Base-by-base conservation (phyloP, 2,888 invertebrate species). In the Drosophila neonasuta region DNA sequence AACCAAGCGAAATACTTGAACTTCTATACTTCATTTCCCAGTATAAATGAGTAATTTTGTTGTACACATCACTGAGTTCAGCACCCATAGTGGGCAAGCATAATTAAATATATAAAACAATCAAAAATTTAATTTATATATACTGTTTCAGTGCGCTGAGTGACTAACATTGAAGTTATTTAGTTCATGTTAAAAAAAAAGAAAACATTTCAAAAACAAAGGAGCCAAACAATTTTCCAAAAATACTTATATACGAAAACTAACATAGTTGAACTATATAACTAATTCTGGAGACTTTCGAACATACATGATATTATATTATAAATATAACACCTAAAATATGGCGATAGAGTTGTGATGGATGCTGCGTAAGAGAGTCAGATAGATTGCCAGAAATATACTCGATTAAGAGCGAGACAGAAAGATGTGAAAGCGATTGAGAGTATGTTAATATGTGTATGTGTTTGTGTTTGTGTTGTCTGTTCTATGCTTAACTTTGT, bases 51-150 rank as follows among this genome's bases (percentile, higher is more conserved):
- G 32, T 49, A 63, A 5, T 5, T 54, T 32, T 3, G 36, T 15
- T 3, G 41, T 15, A 34, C 39, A n/a, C 42, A 34, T n/a, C 34
- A 42, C 2, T 54, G 54, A 65, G 69, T 55, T 65, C 34, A 11
- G 44, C 54, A 45, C 32, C 30, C 44, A 17, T 4, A 17, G 8
- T 9, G 29, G 30, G 48, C 30, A 32, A 10, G 20, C 13, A 39
- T 1, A 4, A 24, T 24, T 24, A 24, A 24, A 24, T 24, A 24
- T 24, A 5, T 20, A 17, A 39, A 29, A 17, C 9, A 29, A 11
- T 20, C 20, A 15, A 11, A 34, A 39, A 36, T 44, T 2, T n/a
- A 5, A 10, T 4, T 8, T 10, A 1, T 10, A 15, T 36, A 29
- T 36, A 15, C 39, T 49, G 30, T 15, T 42, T 4, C 15, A 30